Evolutionary conservation across 1,140 invertebrate species (phyloP).

Genomic region (Drosophila insularis): DNA sequence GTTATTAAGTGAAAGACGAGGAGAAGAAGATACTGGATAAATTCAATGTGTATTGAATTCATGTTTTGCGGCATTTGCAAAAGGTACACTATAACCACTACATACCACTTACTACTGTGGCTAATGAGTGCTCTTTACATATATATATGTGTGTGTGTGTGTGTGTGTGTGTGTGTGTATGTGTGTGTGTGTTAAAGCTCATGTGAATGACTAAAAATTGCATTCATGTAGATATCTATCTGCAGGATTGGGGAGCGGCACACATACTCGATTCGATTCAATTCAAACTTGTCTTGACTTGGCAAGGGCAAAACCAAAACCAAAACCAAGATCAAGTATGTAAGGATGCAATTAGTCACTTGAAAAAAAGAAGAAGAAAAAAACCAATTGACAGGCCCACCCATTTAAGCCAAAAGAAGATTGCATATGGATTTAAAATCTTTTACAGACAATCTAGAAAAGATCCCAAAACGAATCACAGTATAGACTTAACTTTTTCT

Average conservation of each 20-base stretch:
- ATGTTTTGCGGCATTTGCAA: constrained; percentile 10
- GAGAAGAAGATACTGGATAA: not conserved
- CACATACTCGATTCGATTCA: not conserved
- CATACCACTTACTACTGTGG: no score
- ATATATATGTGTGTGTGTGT: constrained; percentile 19
- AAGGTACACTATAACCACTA: constrained; percentile 4
- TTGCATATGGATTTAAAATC: not conserved
- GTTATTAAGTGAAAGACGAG: constrained; percentile 8
- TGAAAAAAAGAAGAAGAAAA: not conserved
- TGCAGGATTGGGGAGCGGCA: constrained; percentile 18
- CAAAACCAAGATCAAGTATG: not conserved
- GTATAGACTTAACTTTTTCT: no score
- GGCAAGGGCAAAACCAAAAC: not conserved
- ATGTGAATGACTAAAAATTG: constrained; percentile 52
- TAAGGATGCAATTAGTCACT: constrained; percentile 14
- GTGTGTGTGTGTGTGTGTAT: constrained; percentile 25
- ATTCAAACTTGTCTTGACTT: no score
- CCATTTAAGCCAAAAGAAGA: not conserved
- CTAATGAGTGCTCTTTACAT: constrained; percentile 11
- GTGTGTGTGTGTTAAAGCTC: constrained; percentile 30
- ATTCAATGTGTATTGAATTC: not conserved
- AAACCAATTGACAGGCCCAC: constrained; percentile 18
- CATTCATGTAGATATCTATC: constrained; percentile 46
- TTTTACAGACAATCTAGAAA: not conserved
- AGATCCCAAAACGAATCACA: no score